Conservation (phyloP, 1,140 invertebrate species). For the Apis laboriosa region DNA sequence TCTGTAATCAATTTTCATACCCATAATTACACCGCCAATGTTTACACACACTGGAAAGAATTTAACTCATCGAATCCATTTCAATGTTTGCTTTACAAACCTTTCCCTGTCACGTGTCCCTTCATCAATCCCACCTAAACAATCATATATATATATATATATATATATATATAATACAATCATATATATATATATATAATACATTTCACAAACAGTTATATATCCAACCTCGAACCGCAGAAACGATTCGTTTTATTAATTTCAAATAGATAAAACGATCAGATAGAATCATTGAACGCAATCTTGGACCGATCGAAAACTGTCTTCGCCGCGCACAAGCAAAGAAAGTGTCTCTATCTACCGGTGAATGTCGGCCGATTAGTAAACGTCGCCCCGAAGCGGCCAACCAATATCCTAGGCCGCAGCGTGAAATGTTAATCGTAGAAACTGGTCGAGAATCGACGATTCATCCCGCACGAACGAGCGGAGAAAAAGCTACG, state of each 20-base stretch:
- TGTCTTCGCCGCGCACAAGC: not conserved
- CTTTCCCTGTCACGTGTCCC: not conserved
- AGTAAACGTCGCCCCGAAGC: slow-evolving; percentile 58
- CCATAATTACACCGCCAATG: not conserved
- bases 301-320: not conserved
- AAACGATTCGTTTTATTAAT: not conserved
- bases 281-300: not conserved
- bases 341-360: slow-evolving; percentile 51
- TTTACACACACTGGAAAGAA: not conserved
- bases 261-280: not conserved
- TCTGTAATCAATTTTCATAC: not conserved
- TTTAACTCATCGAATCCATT: not conserved
- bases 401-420: slow-evolving; percentile 29
- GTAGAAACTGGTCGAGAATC: slow-evolving; percentile 65
- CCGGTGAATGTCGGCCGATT: slow-evolving; percentile 49
- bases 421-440: slow-evolving; percentile 74
- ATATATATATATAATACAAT: too few species aligned
- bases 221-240: not conserved
- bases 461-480: slow-evolving; percentile 7
- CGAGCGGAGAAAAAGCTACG: not conserved
- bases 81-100: not conserved
- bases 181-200: too few species aligned
- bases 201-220: too few species aligned
- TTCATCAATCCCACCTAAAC: not conserved
- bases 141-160: too few species aligned